Percentiles rank a stretch among this genome's conserved stretches.
Evolutionary conservation across 2,113 vertebrate genomes (phyloP).

Genomic region (Edolisoma coerulescens): DNA sequence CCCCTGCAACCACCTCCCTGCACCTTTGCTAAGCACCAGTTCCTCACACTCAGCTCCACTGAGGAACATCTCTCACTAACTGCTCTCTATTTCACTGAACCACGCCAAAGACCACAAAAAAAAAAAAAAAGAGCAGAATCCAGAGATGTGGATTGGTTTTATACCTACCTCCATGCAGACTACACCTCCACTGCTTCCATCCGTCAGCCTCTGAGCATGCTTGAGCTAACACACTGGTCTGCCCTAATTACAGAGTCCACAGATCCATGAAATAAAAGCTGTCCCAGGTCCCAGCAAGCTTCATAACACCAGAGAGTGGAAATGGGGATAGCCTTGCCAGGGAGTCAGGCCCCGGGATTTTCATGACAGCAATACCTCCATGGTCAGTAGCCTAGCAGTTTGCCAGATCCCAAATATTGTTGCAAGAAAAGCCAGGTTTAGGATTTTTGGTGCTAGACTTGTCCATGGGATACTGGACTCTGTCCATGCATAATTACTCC

Average conservation of each 20-base stretch:
- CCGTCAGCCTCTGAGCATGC: neutral
- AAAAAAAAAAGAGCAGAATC: neutral
- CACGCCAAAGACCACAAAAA: neutral
- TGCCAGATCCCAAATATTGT: neutral
- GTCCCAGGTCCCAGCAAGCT: neutral
- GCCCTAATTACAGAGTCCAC: neutral
- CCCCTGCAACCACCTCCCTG: neutral
- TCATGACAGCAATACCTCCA: neutral
- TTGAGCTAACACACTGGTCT: neutral
- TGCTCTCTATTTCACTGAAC: neutral
- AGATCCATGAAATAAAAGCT: neutral
- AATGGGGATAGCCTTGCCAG: neutral
- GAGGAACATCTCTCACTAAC: neutral
- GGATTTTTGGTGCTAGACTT: neutral
- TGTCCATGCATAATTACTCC: neutral
- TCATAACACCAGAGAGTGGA: accelerated
- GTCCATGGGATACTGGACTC: neutral
- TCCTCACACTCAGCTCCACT: neutral
- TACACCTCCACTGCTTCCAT: neutral
- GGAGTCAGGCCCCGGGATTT: neutral
- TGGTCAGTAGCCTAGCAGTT: neutral
- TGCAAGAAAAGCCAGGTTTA: neutral
- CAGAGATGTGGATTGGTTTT: neutral
- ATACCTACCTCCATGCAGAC: neutral
- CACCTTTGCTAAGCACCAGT: neutral